Base-by-base conservation (phyloP, 2,797 vertebrate genomes). In the Craterocephalus amniculus region DNA sequence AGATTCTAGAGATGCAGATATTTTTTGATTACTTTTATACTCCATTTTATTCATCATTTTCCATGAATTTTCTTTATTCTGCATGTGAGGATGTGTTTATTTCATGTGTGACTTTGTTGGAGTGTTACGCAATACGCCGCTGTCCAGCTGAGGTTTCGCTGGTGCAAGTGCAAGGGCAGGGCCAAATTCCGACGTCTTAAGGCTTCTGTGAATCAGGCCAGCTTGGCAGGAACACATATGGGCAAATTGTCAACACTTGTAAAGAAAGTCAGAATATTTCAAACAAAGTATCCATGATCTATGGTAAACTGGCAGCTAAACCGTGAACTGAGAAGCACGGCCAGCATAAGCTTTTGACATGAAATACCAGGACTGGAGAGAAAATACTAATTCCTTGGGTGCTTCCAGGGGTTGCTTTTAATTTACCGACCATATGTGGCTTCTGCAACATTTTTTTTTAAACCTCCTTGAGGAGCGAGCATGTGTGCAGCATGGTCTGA, bases 281-380 rank as follows among this genome's bases (percentile, higher is more conserved):
- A 94, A 93, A 95, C 92, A 93, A 87, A 88, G 87, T 89, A 67
- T 90, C 71, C 55, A 73, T 93, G 93, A 94, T 94, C 90, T 92
- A 93, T 93, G 86, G 85, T 88, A 81, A 91, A 89, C 91, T 92
- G 87, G 83, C 83, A 87, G 80, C 88, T 79, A 63, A 89, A 88
- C 63, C 40, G 51, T 51, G 68, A 83, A 85, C 76, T 77, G 74
- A 45, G 84, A 74, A 86, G 78, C 62, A 76, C 58, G 54, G 80
- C 72, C 69, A 81, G 65, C 60, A 67, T 79, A 85, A 68, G 62
- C 45, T 70, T 63, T 38, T 77, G 81, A 78, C 77, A 73, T 64
- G 72, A 72, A 80, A 87, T 88, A 76, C 75, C 79, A 84, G 56
- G 65, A 55, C 55, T 64, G 63, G 58, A 68, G 43, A 83, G 72